Percentiles rank a stretch among this genome's conserved stretches.
Evolutionary conservation across 2,888 invertebrate species (phyloP).

Genomic region (Azorinus chamasolen): DNA sequence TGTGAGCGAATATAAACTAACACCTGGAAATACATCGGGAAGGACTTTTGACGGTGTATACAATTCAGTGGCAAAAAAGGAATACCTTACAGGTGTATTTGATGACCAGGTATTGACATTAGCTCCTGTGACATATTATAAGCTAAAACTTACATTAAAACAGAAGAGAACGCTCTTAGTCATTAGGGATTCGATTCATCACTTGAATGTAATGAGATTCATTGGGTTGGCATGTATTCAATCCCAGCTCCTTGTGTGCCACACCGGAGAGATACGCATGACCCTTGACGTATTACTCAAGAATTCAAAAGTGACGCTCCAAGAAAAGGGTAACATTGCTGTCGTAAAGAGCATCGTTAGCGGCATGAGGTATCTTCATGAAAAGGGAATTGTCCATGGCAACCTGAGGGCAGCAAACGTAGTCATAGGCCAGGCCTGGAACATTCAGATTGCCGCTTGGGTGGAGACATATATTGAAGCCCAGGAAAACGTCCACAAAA

Average conservation of each 20-base stretch:
- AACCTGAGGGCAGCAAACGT: conserved; percentile 76
- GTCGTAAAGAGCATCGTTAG: conserved; percentile 76
- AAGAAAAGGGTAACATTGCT: conserved; percentile 78
- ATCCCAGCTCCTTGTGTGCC: conserved; percentile 51
- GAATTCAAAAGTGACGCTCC: conserved; percentile 77
- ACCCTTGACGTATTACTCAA: conserved; percentile 78
- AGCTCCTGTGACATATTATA: conserved; percentile 13
- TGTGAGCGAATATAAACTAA: conserved; percentile 21
- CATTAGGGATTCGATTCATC: conserved; percentile 75
- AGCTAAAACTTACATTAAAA: conserved; percentile 16
- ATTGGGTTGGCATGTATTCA: conserved; percentile 79
- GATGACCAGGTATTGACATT: conserved; percentile 19
- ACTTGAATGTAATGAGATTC: conserved; percentile 79
- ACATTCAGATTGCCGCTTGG: conserved; percentile 83
- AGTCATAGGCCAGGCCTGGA: conserved; percentile 82
- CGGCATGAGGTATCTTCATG: conserved; percentile 82
- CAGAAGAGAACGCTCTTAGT: conserved; percentile 72
- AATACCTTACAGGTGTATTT: conserved; percentile 24
- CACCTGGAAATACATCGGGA: not conserved
- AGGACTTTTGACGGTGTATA: not conserved
- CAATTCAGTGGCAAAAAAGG: conserved; percentile 20
- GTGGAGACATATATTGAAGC: conserved; percentile 51
- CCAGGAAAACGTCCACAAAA: no score
- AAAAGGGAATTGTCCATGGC: conserved; percentile 81
- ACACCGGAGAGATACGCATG: conserved; percentile 55